Percentiles rank a stretch among this genome's conserved stretches.
Conservation (phyloP, 2,113 vertebrate species). For the Ammodramus savannarum region DNA sequence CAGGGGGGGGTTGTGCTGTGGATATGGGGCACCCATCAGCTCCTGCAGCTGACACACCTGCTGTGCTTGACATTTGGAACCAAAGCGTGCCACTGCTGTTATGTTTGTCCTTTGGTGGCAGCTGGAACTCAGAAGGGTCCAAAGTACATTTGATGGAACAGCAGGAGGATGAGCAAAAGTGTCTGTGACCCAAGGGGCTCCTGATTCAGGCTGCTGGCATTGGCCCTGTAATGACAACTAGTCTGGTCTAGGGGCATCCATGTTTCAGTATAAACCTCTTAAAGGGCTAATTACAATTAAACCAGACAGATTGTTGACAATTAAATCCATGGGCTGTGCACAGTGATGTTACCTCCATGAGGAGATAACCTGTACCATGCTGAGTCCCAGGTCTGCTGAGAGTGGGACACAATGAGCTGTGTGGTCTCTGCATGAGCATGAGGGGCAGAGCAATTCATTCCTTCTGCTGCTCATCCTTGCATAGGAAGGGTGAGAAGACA, state of each 20-base stretch:
- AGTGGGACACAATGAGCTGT: not conserved
- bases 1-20: accelerated
- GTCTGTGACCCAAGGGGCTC: not conserved
- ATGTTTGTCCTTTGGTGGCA: not conserved
- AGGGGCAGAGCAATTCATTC: not conserved
- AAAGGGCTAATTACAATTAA: not conserved
- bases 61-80: not conserved
- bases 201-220: not conserved
- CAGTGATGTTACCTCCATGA: not conserved
- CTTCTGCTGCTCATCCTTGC: not conserved
- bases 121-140: not conserved
- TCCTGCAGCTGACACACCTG: not conserved
- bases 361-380: not conserved
- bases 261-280: not conserved
- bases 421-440: accelerated
- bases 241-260: not conserved
- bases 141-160: not conserved
- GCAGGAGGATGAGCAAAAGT: not conserved
- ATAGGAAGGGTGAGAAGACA: not conserved
- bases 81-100: not conserved
- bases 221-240: not conserved
- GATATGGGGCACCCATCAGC: accelerated
- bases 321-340: not conserved
- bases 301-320: not conserved
- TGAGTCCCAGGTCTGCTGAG: not conserved